phyloP scores from a whole-genome alignment of 2,797 vertebrate genomes.

The Furcifer pardalis region DNA sequence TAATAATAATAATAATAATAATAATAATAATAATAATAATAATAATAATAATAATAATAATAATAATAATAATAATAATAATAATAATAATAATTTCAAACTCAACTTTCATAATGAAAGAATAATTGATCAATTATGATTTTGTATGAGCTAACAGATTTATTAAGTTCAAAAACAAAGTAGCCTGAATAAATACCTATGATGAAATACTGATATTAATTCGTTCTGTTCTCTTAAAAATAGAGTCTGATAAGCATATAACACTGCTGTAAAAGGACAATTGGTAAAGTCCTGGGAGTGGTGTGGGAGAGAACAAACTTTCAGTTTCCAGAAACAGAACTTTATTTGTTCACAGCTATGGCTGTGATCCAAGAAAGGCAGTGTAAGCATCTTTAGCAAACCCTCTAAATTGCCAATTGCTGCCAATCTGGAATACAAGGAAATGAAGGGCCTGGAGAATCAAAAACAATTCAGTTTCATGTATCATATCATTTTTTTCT shows the following conservation, averaged over 20 bases:
- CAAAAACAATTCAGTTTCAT: neutral
- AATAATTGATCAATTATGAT: conserved; percentile 47
- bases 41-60: too few species aligned
- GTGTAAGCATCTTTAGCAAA: conserved; percentile 46
- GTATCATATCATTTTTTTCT: accelerated
- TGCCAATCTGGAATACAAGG: conserved; percentile 37
- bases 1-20: too few species aligned
- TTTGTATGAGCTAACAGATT: conserved; percentile 49
- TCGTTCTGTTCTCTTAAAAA: conserved; percentile 65
- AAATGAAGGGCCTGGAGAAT: conserved; percentile 36
- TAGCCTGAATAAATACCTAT: conserved; percentile 39
- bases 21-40: too few species aligned
- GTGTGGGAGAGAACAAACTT: conserved; percentile 23
- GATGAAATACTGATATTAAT: conserved; percentile 66
- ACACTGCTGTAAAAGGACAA: conserved; percentile 47
- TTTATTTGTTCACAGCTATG: conserved; percentile 44
- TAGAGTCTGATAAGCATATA: conserved; percentile 56
- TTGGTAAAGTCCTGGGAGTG: conserved; percentile 12
- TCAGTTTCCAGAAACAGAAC: conserved; percentile 61
- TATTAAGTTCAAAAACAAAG: conserved; percentile 55
- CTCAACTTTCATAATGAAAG: conserved; percentile 59
- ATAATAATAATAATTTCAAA: conserved; percentile 62
- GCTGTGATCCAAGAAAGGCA: conserved; percentile 18
- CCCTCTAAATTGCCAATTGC: conserved; percentile 21
- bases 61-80: too few species aligned